Percentiles rank a stretch among this genome's conserved stretches.
phyloP scores from a whole-genome alignment of 1,140 invertebrate genomes.

The Trichonephila clavata region DNA sequence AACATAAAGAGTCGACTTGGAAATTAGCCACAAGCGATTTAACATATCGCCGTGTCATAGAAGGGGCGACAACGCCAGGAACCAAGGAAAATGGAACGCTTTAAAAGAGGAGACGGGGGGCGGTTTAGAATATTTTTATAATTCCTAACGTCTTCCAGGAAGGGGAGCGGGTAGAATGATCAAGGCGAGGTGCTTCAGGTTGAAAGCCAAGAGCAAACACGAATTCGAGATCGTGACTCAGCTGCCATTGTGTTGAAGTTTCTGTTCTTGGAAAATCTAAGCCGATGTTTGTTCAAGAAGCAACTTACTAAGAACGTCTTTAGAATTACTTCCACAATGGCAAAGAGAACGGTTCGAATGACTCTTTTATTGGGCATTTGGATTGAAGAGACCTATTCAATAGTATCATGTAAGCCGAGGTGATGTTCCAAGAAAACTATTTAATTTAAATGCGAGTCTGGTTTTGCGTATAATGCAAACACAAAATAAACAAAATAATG shows the following conservation, averaged over 20 bases:
- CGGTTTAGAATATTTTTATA: constrained; percentile 31
- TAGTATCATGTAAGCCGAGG: no score
- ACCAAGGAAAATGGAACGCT: constrained; percentile 2
- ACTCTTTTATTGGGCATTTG: background rate
- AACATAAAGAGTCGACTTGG: constrained; percentile 59
- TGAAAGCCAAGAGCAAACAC: background rate
- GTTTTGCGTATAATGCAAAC: no score
- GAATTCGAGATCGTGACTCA: background rate
- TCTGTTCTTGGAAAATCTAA: background rate
- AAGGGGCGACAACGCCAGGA: constrained; percentile 39
- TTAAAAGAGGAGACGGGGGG: background rate
- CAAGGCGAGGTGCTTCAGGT: background rate
- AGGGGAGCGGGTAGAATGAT: background rate
- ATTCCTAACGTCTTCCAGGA: constrained; percentile 20
- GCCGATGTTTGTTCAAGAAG: constrained; percentile 3
- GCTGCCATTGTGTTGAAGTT: background rate
- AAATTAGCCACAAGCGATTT: constrained; percentile 68
- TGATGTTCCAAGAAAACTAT: background rate
- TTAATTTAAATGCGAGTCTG: background rate
- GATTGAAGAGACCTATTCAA: background rate
- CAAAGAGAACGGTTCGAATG: background rate
- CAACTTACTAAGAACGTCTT: background rate
- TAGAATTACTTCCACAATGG: background rate
- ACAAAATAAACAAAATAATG: no score
- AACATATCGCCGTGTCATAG: constrained; percentile 50